Conservation (phyloP, 2,113 vertebrate genomes). For the Loxodonta africana region DNA sequence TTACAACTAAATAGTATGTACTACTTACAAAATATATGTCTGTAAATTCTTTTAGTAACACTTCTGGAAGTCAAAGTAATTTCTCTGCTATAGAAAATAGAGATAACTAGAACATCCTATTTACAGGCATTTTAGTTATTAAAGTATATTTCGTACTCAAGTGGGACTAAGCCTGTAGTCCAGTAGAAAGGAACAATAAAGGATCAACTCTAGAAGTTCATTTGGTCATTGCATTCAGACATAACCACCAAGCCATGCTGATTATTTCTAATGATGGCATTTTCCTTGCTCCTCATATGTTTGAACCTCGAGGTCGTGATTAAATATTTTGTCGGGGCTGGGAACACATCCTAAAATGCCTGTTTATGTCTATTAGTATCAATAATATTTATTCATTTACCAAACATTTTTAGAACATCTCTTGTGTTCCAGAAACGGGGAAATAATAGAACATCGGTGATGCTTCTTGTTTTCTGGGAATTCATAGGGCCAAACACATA, state of each 20-base stretch:
- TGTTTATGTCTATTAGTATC: conserved; percentile 13
- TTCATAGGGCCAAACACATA: background rate
- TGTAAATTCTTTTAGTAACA: background rate
- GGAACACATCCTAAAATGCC: background rate
- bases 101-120: background rate
- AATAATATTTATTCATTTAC: conserved; percentile 17
- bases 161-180: background rate
- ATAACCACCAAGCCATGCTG: background rate
- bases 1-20: background rate
- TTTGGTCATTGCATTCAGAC: background rate
- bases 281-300: background rate
- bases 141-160: background rate
- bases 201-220: background rate
- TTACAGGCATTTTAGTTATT: conserved; percentile 23
- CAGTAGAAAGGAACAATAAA: conserved; percentile 3
- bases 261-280: background rate
- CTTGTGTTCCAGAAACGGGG: background rate
- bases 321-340: background rate
- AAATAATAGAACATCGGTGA: background rate
- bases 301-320: background rate
- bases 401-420: background rate
- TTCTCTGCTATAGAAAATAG: background rate
- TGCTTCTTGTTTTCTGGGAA: background rate
- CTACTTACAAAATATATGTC: background rate
- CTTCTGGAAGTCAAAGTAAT: background rate